These are phyloP conservation scores for Macroramphosus scolopax DNA, from an alignment of 2,797 vertebrate genomes.

Conservation along the genomic window DNA sequence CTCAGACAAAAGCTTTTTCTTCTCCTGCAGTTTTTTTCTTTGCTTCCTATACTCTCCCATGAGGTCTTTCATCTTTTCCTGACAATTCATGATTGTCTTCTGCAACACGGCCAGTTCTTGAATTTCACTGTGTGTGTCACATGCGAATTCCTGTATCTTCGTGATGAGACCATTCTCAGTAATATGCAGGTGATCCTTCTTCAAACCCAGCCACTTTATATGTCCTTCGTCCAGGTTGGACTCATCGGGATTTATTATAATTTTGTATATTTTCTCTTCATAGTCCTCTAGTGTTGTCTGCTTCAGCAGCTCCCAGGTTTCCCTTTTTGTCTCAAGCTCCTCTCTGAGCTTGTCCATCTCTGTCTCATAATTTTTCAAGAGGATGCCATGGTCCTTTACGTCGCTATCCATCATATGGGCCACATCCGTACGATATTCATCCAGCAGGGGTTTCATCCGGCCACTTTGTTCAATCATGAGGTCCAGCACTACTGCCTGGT, in stretches of 20 bases:
- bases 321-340: constrained; percentile 62
- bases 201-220: no score
- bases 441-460: constrained; percentile 74
- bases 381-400: constrained; percentile 72
- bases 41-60: constrained; percentile 5
- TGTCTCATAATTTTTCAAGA: constrained; percentile 68
- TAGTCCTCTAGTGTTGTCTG: constrained; percentile 73
- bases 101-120: constrained; percentile 60
- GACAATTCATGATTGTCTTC: constrained; percentile 69
- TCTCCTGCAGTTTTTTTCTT: constrained; percentile 1
- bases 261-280: no score
- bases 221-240: no score
- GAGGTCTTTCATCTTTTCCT: constrained; percentile 67
- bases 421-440: constrained; percentile 77
- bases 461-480: constrained; percentile 85
- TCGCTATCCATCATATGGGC: constrained; percentile 78
- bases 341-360: constrained; percentile 79
- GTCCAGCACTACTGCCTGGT: constrained; percentile 79
- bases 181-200: no score
- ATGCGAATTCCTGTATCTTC: no score
- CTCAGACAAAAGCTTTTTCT: constrained; percentile 2
- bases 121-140: fast-evolving
- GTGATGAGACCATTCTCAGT: no score
- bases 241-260: no score
- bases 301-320: constrained; percentile 55